Evolutionary conservation across 1,140 invertebrate genomes (phyloP).

Genomic region (Maconellicoccus hirsutus): DNA sequence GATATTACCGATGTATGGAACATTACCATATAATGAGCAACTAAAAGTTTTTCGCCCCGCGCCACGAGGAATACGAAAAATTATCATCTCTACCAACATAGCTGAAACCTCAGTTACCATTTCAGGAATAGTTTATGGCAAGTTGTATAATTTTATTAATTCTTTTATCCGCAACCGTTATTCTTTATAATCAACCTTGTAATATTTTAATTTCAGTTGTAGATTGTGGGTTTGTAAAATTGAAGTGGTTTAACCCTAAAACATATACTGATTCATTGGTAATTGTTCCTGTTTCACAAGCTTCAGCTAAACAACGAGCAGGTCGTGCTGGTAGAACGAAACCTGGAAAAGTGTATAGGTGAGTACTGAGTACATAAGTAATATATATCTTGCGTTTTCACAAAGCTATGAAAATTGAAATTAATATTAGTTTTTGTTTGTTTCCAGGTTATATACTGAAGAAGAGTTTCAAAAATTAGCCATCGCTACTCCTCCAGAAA

Average conservation of each 20-base stretch:
- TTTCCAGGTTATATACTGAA: slow-evolving; percentile 61
- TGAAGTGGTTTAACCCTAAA: slow-evolving; percentile 76
- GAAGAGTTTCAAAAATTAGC: slow-evolving; percentile 58
- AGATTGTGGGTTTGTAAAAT: slow-evolving; percentile 95
- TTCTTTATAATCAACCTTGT: slow-evolving; percentile 13
- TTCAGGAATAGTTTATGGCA: slow-evolving; percentile 79
- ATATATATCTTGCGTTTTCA: not conserved
- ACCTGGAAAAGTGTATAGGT: slow-evolving; percentile 71
- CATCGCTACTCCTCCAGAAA: slow-evolving; percentile 71
- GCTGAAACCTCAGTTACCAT: slow-evolving; percentile 93
- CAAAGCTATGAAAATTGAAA: not conserved
- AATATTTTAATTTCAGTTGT: slow-evolving; percentile 54
- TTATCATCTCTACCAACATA: slow-evolving; percentile 84
- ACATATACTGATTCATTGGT: slow-evolving; percentile 76
- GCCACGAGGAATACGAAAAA: slow-evolving; percentile 66
- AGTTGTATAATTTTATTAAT: slow-evolving; percentile 28
- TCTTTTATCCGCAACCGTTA: not conserved
- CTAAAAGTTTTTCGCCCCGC: slow-evolving; percentile 75
- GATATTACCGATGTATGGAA: slow-evolving; percentile 87
- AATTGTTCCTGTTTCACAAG: slow-evolving; percentile 72
- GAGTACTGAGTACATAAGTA: slow-evolving; percentile 23
- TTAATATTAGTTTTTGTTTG: slow-evolving; percentile 15
- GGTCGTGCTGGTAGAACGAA: slow-evolving; percentile 79
- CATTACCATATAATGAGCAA: slow-evolving; percentile 70
- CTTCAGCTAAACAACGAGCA: slow-evolving; percentile 81